phyloP scores from a whole-genome alignment of 2,113 vertebrate species.

The Seriola dumerili region DNA sequence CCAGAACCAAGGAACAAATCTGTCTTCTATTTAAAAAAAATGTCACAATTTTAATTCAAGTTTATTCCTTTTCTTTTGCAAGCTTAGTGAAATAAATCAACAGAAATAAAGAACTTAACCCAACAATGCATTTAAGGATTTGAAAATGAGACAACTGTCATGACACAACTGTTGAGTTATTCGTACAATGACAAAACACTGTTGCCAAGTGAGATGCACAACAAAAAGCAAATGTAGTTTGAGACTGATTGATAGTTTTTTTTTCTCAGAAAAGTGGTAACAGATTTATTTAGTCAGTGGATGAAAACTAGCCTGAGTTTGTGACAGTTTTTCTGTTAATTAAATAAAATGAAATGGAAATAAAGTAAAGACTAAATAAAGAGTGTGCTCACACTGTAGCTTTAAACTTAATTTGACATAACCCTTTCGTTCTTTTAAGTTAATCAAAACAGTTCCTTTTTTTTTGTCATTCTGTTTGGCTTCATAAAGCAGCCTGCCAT shows the following conservation, averaged over 20 bases:
- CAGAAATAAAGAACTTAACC: too few relatives aligned
- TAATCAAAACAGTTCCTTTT: conserved; percentile 13
- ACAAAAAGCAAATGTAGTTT: too few relatives aligned
- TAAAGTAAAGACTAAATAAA: conserved; percentile 1
- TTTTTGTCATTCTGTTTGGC: not conserved
- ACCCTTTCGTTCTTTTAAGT: not conserved
- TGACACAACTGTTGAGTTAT: not conserved
- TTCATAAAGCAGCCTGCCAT: conserved; percentile 48
- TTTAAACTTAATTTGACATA: conserved; percentile 24
- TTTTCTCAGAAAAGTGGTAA: too few relatives aligned
- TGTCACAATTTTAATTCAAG: too few relatives aligned
- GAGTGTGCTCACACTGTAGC: not conserved
- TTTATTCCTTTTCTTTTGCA: too few relatives aligned
- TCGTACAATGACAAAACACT: not conserved
- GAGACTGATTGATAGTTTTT: too few relatives aligned
- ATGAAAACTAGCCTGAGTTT: not conserved
- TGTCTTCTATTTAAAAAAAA: too few relatives aligned
- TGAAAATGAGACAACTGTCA: too few relatives aligned
- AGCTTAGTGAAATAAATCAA: too few relatives aligned
- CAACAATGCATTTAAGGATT: too few relatives aligned
- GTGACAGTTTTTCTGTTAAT: conserved; percentile 1
- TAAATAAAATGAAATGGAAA: not conserved
- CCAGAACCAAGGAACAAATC: too few relatives aligned
- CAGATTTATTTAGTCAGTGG: not conserved
- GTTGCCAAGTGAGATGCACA: too few relatives aligned